Conservation (phyloP, 2,113 vertebrate genomes). For the Stictonetta naevosa region DNA sequence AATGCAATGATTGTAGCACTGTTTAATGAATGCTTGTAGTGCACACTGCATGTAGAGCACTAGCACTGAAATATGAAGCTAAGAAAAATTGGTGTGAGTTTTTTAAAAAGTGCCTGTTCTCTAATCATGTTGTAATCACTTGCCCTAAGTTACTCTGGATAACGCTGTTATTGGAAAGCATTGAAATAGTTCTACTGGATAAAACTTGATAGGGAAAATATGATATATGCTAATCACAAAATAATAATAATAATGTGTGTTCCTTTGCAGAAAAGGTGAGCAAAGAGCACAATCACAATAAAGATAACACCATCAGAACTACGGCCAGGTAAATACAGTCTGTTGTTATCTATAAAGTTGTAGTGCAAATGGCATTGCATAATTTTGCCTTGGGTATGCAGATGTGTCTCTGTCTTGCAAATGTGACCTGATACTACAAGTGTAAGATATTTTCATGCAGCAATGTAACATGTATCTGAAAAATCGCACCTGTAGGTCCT, state of each 20-base stretch:
- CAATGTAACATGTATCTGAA: not conserved
- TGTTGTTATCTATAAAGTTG: not conserved
- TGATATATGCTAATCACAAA: not conserved
- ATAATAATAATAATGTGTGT: not conserved
- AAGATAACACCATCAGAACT: conserved; percentile 88
- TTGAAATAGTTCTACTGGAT: not conserved
- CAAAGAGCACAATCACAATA: conserved; percentile 96
- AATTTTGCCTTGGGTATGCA: not conserved
- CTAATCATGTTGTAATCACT: not conserved
- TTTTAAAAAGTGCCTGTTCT: not conserved
- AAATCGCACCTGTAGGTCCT: not conserved
- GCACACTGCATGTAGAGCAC: not conserved
- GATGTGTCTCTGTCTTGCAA: not conserved
- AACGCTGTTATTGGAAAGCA: not conserved
- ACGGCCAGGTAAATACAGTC: conserved; percentile 86
- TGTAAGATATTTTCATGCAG: not conserved
- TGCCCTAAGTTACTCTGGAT: not conserved
- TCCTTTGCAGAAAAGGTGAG: conserved; percentile 93
- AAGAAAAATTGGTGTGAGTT: not conserved
- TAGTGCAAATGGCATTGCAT: not conserved
- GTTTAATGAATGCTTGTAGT: not conserved
- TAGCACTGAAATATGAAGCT: not conserved
- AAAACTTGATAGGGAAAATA: not conserved
- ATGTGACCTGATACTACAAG: not conserved
- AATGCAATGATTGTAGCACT: conserved; percentile 22